Conservation (phyloP, 2,888 invertebrate genomes). For the Corythucha ciliata region DNA sequence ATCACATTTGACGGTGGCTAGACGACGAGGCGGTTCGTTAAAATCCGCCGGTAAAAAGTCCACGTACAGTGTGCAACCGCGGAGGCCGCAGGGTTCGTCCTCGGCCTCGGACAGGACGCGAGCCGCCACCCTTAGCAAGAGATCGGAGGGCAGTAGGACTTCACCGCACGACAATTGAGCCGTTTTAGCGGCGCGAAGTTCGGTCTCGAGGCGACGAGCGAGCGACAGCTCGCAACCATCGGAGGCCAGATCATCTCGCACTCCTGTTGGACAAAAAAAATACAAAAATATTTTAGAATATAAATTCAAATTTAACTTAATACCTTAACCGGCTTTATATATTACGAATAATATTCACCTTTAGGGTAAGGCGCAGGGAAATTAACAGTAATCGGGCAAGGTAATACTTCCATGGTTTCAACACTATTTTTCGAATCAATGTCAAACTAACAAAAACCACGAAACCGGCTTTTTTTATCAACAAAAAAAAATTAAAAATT, state of each 20-base stretch:
- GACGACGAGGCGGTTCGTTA: conserved; percentile 53
- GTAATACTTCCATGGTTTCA: conserved; percentile 27
- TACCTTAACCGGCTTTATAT: neutral
- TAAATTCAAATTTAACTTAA: conserved; percentile 9
- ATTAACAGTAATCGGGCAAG: conserved; percentile 19
- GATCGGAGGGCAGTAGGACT: conserved; percentile 73
- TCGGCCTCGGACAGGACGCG: conserved; percentile 76
- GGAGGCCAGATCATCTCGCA: conserved; percentile 31
- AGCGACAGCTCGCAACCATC: conserved; percentile 48
- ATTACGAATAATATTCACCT: conserved; percentile 18
- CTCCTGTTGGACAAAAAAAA: conserved; percentile 22
- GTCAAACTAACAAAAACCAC: conserved; percentile 4
- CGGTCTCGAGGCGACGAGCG: conserved; percentile 65
- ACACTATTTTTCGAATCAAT: neutral
- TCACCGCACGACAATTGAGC: conserved; percentile 74
- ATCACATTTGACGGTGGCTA: conserved; percentile 78
- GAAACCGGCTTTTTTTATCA: conserved; percentile 23
- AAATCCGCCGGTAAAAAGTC: conserved; percentile 57
- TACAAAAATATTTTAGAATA: no score
- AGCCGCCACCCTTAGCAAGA: conserved; percentile 65
- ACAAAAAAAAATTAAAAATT: conserved; percentile 6
- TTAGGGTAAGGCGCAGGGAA: conserved; percentile 21
- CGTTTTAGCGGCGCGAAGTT: conserved; percentile 69
- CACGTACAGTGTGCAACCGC: conserved; percentile 74
- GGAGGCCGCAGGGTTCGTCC: conserved; percentile 79